phyloP scores from a whole-genome alignment of 2,797 vertebrate genomes.

The Helostoma temminkii region DNA sequence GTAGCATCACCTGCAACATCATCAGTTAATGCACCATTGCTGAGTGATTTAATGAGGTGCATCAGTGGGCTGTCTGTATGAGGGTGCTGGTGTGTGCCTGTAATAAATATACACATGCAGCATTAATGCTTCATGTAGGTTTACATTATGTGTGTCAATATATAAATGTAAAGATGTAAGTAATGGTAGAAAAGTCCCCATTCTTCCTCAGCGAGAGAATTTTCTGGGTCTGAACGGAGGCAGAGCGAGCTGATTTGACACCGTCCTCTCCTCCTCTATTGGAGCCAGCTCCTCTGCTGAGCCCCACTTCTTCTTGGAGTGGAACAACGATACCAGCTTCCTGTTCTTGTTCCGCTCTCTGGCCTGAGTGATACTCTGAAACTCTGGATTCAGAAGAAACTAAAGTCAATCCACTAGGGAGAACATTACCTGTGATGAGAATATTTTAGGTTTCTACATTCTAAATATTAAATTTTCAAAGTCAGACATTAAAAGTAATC shows the following conservation, averaged over 20 bases:
- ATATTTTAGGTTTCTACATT: background rate
- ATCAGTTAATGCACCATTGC: no score
- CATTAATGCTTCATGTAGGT: slow-evolving; percentile 1
- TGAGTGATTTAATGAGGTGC: no score
- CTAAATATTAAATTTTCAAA: no score
- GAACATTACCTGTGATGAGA: background rate
- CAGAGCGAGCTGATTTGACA: slow-evolving; percentile 61
- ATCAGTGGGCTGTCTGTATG: no score
- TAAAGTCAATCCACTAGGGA: background rate
- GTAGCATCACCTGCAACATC: no score
- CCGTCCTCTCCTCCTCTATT: slow-evolving; percentile 64
- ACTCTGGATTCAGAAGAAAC: slow-evolving; percentile 55
- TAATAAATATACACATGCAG: slow-evolving; percentile 18
- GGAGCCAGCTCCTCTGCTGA: slow-evolving; percentile 80
- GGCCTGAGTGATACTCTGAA: slow-evolving; percentile 77
- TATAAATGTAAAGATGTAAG: slow-evolving; percentile 2
- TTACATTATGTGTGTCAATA: background rate
- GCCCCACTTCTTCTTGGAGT: slow-evolving; percentile 82
- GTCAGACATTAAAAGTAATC: no score
- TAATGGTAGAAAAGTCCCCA: background rate
- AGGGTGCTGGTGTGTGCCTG: background rate
- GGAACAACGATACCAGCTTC: slow-evolving; percentile 82
- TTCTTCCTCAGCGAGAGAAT: slow-evolving; percentile 75
- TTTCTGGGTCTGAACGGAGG: slow-evolving; percentile 72
- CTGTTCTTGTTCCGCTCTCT: slow-evolving; percentile 82